Conservation (phyloP, 1,140 invertebrate species). For the Diabrotica virgifera region DNA sequence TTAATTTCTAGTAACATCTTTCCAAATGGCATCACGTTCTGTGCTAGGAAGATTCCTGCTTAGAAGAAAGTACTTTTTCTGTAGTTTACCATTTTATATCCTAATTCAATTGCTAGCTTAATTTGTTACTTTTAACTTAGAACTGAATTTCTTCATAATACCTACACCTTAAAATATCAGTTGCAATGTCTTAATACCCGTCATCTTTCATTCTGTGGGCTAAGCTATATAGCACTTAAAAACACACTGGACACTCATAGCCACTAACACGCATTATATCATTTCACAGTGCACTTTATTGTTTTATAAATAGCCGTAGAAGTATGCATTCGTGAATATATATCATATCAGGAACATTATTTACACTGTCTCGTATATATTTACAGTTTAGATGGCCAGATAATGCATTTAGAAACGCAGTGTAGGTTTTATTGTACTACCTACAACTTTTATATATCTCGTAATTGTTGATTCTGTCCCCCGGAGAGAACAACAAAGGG, state of each 20-base stretch:
- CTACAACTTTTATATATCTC: slow-evolving; percentile 22
- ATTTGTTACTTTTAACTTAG: too few relatives aligned
- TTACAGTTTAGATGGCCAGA: slow-evolving; percentile 8
- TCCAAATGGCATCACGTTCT: too few relatives aligned
- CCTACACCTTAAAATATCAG: too few relatives aligned
- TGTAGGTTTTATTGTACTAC: slow-evolving; percentile 23
- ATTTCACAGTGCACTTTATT: slow-evolving; percentile 4
- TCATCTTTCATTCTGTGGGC: too few relatives aligned
- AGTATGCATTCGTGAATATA: slow-evolving; percentile 12
- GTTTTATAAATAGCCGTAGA: background rate
- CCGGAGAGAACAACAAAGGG: slow-evolving; percentile 16
- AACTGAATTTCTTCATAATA: too few relatives aligned
- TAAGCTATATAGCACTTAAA: too few relatives aligned
- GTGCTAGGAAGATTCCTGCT: too few relatives aligned
- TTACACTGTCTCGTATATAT: slow-evolving; percentile 4
- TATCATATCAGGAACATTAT: slow-evolving; percentile 15
- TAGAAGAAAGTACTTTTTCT: too few relatives aligned
- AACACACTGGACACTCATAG: background rate
- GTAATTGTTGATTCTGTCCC: slow-evolving; percentile 29
- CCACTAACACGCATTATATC: background rate
- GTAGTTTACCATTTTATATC: too few relatives aligned
- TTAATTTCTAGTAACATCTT: too few relatives aligned
- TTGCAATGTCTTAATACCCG: too few relatives aligned
- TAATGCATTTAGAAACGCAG: slow-evolving; percentile 15
- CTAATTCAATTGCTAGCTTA: too few relatives aligned